These are phyloP conservation scores for Typhlomys cinereus DNA, from an alignment of 2,113 vertebrate species.

Conservation along the genomic window DNA sequence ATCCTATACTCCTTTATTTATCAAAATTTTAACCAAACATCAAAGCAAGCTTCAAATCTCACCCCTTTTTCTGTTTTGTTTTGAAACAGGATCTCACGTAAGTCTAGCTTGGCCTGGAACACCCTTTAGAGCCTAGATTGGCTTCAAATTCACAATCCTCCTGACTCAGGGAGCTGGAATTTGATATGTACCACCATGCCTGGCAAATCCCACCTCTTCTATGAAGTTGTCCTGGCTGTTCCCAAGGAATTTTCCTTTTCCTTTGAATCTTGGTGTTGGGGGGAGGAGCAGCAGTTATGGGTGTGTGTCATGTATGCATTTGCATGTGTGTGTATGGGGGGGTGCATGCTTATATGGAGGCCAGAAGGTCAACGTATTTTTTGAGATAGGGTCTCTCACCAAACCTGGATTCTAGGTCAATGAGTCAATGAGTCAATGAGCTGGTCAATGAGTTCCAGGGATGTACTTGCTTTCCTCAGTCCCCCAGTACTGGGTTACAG, in stretches of 20 bases:
- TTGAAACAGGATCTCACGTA: too few relatives aligned
- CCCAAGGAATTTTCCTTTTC: background rate
- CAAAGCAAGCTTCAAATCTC: background rate
- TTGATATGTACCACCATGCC: background rate
- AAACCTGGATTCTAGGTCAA: background rate
- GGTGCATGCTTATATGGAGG: too few relatives aligned
- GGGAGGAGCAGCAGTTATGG: too few relatives aligned
- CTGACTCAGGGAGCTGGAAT: background rate
- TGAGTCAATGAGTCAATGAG: too few relatives aligned
- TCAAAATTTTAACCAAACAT: background rate
- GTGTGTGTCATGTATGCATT: too few relatives aligned
- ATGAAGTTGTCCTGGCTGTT: background rate
- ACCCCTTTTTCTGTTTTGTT: background rate
- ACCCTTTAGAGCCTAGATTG: background rate
- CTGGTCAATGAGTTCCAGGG: background rate
- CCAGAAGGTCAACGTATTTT: background rate
- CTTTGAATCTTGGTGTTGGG: background rate
- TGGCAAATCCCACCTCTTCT: background rate
- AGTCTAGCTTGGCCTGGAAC: background rate
- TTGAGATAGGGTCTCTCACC: background rate
- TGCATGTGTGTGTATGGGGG: background rate
- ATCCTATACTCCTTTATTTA: background rate
- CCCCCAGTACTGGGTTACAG: background rate
- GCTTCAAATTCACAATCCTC: background rate
- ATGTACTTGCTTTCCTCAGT: background rate